Base-by-base conservation (phyloP, 2,797 vertebrate species). In the Amazona ochrocephala region DNA sequence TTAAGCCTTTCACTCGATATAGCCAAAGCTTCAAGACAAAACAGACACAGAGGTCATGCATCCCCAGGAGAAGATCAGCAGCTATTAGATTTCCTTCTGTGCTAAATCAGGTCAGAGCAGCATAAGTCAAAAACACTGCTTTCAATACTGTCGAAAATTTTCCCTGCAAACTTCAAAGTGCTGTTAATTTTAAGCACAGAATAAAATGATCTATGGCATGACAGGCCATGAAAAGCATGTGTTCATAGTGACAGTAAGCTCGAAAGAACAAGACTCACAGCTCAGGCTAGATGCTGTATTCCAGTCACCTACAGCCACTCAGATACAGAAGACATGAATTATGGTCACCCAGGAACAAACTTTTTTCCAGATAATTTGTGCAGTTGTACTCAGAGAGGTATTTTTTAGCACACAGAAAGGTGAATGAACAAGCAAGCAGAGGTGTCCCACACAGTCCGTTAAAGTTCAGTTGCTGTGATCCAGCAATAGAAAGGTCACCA, bases 401-500 rank as follows among this genome's bases (percentile, higher is more conserved):
- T 12, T 54, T 47, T 83, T 60, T 42, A 41, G 14, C 1, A 6
- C 34, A 5, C 2, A 42, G 70, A 48, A 77, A 94, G 41, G 32
- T 67, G 71, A 84, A 61, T 50, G 41, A 53, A 66, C 54, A 87
- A 73, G 39, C 54, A 86, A 70, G 56, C 23, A 83, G 66, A 90
- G 23, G 26, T 61, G 86, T 67, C 61, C 32, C 61, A 26, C 37
- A 30, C 26, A 83, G 32, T 18, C n/a, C 82, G 61, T 61, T 68
- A 47, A 58, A 76, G 74, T 65, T 71, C 77, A 86, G 84, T 37
- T 85, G 84, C 56, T 85, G 68, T 23, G 51, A 84, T 5, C 64
- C 18, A 84, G 66, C 68, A 92, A 39, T 3, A 56, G 51, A 83
- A 89, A 96, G 77, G 68, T 82, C 71, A 94, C 20, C 71, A 51